These are phyloP conservation scores for Himalopsyche phryganea DNA, from an alignment of 1,140 invertebrate species.

Conservation along the genomic window DNA sequence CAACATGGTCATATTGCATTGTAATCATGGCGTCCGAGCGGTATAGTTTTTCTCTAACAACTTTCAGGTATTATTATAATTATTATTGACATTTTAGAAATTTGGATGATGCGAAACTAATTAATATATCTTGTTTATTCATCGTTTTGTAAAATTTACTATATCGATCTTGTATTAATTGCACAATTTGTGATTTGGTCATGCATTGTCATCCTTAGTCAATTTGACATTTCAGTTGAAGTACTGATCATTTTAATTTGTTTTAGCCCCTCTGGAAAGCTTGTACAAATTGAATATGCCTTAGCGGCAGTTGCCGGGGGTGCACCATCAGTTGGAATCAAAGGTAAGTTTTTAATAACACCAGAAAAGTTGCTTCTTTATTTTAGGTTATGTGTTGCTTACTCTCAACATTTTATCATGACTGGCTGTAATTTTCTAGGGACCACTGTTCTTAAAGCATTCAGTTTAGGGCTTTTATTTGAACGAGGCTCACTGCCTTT, in stretches of 20 bases:
- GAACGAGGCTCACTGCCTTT: too few relatives aligned
- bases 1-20: not conserved
- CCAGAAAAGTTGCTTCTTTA: slow-evolving; percentile 1
- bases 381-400: slow-evolving; percentile 2
- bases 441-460: not conserved
- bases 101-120: not conserved
- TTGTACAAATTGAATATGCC: slow-evolving; percentile 99
- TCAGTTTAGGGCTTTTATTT: too few relatives aligned
- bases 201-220: not conserved
- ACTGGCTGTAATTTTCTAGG: too few relatives aligned
- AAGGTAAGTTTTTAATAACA: slow-evolving; percentile 61
- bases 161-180: not conserved
- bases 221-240: not conserved
- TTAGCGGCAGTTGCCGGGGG: slow-evolving; percentile 96
- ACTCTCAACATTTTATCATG: too few relatives aligned
- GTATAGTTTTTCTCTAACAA: slow-evolving; percentile 98
- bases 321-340: slow-evolving; percentile 98
- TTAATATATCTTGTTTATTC: not conserved
- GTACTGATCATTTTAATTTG: slow-evolving; percentile 4
- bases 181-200: not conserved
- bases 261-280: slow-evolving; percentile 95
- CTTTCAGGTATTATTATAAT: slow-evolving; percentile 77
- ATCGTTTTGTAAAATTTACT: not conserved
- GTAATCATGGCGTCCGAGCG: slow-evolving; percentile 88
- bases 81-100: not conserved